Conservation (phyloP, 2,888 invertebrate species). For the Temnothorax ravouxi region DNA sequence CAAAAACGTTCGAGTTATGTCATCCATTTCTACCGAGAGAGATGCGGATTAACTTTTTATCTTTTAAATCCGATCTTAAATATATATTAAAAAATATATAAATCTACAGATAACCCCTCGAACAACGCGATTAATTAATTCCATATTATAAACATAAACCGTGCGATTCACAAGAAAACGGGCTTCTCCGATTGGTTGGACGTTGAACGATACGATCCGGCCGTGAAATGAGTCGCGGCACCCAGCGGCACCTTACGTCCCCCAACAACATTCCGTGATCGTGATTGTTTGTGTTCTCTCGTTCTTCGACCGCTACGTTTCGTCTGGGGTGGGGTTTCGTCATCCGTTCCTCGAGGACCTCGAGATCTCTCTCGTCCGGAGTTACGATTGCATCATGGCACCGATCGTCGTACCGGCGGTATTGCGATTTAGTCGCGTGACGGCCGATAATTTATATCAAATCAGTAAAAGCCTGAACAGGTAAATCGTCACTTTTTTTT, state of each 20-base stretch:
- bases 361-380: constrained; percentile 52
- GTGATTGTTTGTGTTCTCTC: neutral
- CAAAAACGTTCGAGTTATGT: too few relatives aligned
- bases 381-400: constrained; percentile 85
- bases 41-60: too few relatives aligned
- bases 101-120: too few relatives aligned
- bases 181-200: neutral
- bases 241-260: neutral
- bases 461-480: constrained; percentile 86
- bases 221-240: neutral
- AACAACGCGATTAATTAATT: too few relatives aligned
- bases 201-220: too few relatives aligned
- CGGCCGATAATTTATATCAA: constrained; percentile 87
- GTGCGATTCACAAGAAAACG: too few relatives aligned
- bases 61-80: too few relatives aligned
- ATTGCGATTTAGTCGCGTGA: constrained; percentile 87
- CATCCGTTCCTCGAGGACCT: constrained; percentile 54
- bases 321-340: constrained; percentile 70
- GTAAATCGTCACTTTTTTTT: constrained; percentile 81
- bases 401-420: constrained; percentile 87
- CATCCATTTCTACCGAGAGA: too few relatives aligned
- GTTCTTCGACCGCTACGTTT: constrained; percentile 23
- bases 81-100: too few relatives aligned
- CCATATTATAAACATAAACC: too few relatives aligned
- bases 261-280: neutral